Conservation (phyloP, 2,888 invertebrate species). For the Ramazzottius varieornatus region DNA sequence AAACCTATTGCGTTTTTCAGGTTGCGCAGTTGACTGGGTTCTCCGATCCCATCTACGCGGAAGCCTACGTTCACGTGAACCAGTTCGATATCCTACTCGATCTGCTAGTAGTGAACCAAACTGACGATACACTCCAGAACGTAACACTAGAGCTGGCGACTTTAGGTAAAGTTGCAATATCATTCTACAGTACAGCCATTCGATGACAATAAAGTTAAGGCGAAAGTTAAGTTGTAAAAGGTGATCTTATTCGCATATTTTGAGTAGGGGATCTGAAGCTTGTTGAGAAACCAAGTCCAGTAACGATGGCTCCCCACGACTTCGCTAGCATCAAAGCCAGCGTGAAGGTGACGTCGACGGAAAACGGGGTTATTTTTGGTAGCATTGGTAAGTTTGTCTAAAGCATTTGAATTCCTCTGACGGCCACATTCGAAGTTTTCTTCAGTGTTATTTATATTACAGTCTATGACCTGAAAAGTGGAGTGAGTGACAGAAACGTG, state of each 20-base stretch:
- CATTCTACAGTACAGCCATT: not conserved
- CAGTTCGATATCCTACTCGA: constrained; percentile 95
- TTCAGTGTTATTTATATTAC: constrained; percentile 13
- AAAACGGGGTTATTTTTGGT: constrained; percentile 97
- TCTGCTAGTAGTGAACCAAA: constrained; percentile 92
- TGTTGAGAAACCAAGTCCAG: constrained; percentile 83
- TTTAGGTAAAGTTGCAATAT: constrained; percentile 28
- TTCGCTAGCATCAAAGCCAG: constrained; percentile 94
- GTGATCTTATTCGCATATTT: constrained; percentile 5
- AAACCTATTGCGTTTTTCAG: constrained; percentile 11
- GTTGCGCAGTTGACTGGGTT: constrained; percentile 89
- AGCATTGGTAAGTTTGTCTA: constrained; percentile 48
- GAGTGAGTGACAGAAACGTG: constrained; percentile 72
- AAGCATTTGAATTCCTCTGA: not conserved
- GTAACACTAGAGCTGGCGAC: constrained; percentile 92
- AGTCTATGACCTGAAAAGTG: constrained; percentile 87
- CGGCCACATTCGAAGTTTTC: not conserved
- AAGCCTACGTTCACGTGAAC: constrained; percentile 96
- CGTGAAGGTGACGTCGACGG: constrained; percentile 81
- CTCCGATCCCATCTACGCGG: constrained; percentile 96
- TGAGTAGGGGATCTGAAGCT: constrained; percentile 61
- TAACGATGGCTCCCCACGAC: constrained; percentile 83
- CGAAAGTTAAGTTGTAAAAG: not conserved
- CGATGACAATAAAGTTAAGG: not conserved
- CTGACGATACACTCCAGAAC: constrained; percentile 79